A percentile compares a stretch with the other conserved stretches of the same genome.
phyloP scores from a whole-genome alignment of 2,113 vertebrate genomes.

The Mastomys natalensis region DNA sequence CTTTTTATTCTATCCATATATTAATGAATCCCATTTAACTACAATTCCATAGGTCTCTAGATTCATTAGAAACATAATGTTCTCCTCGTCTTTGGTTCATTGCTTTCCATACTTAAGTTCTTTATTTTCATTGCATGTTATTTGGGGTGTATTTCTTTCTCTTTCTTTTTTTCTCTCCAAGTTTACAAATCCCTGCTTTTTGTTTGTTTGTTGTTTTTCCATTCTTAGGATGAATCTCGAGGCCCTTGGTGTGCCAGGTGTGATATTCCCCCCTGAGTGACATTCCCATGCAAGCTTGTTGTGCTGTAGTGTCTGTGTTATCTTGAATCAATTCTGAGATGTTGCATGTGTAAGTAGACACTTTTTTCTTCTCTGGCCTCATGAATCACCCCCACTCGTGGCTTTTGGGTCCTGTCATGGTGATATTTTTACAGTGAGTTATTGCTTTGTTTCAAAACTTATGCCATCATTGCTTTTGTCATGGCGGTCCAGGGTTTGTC shows the following conservation, averaged over 20 bases:
- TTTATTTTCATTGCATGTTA: background rate
- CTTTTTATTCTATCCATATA: too few species aligned
- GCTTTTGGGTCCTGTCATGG: background rate
- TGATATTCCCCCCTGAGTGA: background rate
- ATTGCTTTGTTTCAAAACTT: background rate
- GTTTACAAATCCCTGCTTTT: background rate
- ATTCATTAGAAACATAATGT: background rate
- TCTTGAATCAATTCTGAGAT: background rate
- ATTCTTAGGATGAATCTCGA: background rate
- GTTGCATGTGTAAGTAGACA: background rate
- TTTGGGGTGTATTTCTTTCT: background rate
- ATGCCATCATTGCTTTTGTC: fast-evolving
- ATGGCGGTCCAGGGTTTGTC: background rate
- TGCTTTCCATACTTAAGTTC: background rate
- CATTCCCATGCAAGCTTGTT: background rate
- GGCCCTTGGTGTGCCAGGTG: too few species aligned
- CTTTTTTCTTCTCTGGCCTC: background rate
- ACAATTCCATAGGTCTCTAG: background rate
- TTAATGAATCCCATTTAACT: background rate
- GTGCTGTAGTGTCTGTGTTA: background rate
- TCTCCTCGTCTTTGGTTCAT: background rate
- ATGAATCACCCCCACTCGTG: background rate
- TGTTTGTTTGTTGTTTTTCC: background rate
- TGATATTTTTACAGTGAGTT: background rate
- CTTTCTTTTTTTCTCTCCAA: fast-evolving